A percentile compares a stretch with the other conserved stretches of the same genome.
phyloP scores from a whole-genome alignment of 2,113 vertebrate genomes.

The Actenoides hombroni region DNA sequence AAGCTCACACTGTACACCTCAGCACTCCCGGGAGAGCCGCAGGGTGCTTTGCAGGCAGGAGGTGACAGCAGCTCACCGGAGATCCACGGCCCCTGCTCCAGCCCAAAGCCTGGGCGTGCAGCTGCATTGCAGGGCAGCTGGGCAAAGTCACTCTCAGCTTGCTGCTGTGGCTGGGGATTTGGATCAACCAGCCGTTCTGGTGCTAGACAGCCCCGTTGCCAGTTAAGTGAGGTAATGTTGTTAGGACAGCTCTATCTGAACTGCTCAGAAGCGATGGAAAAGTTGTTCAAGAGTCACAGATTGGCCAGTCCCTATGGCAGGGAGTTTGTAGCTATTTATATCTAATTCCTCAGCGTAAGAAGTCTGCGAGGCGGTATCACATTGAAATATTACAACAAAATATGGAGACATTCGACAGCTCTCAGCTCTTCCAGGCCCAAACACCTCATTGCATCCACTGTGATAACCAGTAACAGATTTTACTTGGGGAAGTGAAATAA shows the following conservation, averaged over 20 bases:
- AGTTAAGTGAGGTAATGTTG: not conserved
- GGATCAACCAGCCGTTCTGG: not conserved
- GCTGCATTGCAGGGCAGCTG: not conserved
- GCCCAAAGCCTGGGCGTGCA: rapidly evolving
- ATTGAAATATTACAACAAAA: not conserved
- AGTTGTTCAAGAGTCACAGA: not conserved
- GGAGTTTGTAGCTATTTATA: not conserved
- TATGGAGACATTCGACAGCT: not conserved
- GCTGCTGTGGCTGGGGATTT: not conserved
- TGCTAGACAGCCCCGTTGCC: not conserved
- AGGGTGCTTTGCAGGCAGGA: not conserved
- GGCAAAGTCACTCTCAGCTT: not conserved
- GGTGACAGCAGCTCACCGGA: rapidly evolving
- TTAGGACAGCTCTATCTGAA: not conserved
- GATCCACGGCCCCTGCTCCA: rapidly evolving
- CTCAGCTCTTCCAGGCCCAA: not conserved
- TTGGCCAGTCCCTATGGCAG: not conserved
- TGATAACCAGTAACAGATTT: not conserved
- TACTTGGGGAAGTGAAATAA: not conserved
- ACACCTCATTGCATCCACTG: not conserved
- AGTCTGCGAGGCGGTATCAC: not conserved
- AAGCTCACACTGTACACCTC: rapidly evolving
- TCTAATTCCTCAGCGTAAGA: not conserved
- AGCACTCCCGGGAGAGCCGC: not conserved
- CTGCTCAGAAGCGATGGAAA: not conserved